Conservation (phyloP, 2,113 vertebrate genomes). For the Hymenochirus boettgeri region DNA sequence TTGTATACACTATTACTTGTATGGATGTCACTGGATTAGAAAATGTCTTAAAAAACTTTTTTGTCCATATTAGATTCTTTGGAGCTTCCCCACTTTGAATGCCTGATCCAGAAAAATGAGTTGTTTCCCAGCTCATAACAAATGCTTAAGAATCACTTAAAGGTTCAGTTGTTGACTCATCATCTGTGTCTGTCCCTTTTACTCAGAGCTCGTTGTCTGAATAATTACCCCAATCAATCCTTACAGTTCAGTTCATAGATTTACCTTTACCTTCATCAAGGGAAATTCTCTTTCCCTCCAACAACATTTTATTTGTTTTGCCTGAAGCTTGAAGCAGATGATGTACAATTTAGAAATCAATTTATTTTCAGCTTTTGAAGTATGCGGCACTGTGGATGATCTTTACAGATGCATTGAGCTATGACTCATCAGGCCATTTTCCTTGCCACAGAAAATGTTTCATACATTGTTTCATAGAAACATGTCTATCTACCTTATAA, state of each 20-base stretch:
- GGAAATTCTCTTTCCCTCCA: constrained; percentile 23
- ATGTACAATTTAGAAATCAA: constrained; percentile 24
- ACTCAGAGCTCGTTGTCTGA: neutral
- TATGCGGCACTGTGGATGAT: constrained; percentile 15
- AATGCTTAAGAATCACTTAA: constrained; percentile 1
- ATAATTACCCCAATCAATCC: constrained; percentile 26
- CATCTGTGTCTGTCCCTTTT: neutral
- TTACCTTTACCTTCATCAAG: constrained; percentile 17
- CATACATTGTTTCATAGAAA: neutral
- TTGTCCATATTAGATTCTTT: too few relatives aligned
- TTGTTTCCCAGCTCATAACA: too few relatives aligned
- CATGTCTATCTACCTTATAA: neutral
- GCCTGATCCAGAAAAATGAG: too few relatives aligned
- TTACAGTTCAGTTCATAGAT: constrained; percentile 14
- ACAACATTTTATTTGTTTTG: constrained; percentile 20
- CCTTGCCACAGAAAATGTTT: neutral
- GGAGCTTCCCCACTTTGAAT: too few relatives aligned
- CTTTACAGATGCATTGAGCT: constrained; percentile 13
- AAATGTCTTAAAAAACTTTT: too few relatives aligned
- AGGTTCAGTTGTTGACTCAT: constrained; percentile 2
- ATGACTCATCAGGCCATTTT: constrained; percentile 19
- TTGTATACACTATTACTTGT: too few relatives aligned
- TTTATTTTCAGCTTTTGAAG: constrained; percentile 20
- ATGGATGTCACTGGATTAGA: too few relatives aligned
- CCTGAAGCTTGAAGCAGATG: constrained; percentile 24